A percentile compares a stretch with the other conserved stretches of the same genome.
Conservation (phyloP, 2,113 vertebrate genomes). For the Cromileptes altivelis region DNA sequence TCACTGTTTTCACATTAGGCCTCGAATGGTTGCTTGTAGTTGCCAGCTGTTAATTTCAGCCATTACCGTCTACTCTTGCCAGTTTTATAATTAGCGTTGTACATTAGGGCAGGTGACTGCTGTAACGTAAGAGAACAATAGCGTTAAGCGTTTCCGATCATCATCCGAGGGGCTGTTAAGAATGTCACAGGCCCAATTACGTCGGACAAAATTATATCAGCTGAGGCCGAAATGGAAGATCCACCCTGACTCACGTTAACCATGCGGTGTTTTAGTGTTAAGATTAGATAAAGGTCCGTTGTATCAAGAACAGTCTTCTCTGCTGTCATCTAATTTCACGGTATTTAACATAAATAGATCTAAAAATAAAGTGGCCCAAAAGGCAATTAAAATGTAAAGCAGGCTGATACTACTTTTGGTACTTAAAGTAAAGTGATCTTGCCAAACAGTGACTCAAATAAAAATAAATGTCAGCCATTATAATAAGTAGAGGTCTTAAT, state of each 20-base stretch:
- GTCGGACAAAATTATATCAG: constrained; percentile 30
- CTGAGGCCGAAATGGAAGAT: constrained; percentile 54
- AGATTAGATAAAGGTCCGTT: not conserved
- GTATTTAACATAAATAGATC: too few relatives aligned
- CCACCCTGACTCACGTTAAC: not conserved
- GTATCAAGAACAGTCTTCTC: not conserved
- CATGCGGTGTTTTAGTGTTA: not conserved
- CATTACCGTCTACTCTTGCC: not conserved
- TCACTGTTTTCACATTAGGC: constrained; percentile 56
- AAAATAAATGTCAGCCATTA: not conserved
- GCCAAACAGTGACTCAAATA: not conserved
- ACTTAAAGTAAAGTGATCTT: not conserved
- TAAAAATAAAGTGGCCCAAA: not conserved
- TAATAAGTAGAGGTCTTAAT: not conserved
- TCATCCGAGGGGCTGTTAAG: not conserved
- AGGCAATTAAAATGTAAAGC: not conserved
- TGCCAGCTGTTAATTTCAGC: not conserved
- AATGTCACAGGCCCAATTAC: constrained; percentile 51
- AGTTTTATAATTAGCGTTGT: too few relatives aligned
- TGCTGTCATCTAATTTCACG: not conserved
- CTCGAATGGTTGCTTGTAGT: constrained; percentile 19
- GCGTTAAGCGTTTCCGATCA: not conserved
- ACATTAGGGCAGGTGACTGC: not conserved
- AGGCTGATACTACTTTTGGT: too few relatives aligned
- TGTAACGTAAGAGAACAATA: not conserved